Percentiles rank a stretch among this genome's conserved stretches.
Evolutionary conservation across 2,113 vertebrate species (phyloP).

Genomic region (Puma concolor): DNA sequence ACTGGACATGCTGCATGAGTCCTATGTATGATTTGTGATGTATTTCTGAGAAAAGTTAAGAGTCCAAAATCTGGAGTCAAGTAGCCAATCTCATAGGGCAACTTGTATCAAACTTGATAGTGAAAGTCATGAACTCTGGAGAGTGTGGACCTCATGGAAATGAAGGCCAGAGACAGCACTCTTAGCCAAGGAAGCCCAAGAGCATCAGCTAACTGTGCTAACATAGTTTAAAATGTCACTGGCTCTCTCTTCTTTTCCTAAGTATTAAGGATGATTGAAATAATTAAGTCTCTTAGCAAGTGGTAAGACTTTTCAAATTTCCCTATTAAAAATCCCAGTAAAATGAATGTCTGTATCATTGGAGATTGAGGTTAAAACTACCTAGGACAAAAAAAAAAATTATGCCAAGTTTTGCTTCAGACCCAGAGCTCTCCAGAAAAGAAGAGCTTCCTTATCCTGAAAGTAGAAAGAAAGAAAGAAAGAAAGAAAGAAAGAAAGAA

Average conservation of each 20-base stretch:
- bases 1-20: background rate
- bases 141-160: fast-evolving
- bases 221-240: background rate
- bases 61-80: background rate
- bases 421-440: background rate
- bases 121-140: background rate
- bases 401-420: background rate
- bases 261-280: background rate
- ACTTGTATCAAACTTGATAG: background rate
- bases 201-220: background rate
- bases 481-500: no score
- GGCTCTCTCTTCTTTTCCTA: background rate
- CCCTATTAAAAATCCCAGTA: background rate
- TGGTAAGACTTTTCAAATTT: background rate
- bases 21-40: background rate
- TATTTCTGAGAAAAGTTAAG: background rate
- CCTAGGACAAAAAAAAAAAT: background rate
- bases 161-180: background rate
- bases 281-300: background rate
- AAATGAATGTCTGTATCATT: background rate
- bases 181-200: background rate
- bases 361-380: background rate
- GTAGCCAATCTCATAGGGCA: fast-evolving
- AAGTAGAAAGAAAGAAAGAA: no score
- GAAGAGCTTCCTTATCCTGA: background rate